These are phyloP conservation scores for Amphiura filiformis DNA, from an alignment of 35 echinoderm and acorn worm genomes.

Conservation along the genomic window DNA sequence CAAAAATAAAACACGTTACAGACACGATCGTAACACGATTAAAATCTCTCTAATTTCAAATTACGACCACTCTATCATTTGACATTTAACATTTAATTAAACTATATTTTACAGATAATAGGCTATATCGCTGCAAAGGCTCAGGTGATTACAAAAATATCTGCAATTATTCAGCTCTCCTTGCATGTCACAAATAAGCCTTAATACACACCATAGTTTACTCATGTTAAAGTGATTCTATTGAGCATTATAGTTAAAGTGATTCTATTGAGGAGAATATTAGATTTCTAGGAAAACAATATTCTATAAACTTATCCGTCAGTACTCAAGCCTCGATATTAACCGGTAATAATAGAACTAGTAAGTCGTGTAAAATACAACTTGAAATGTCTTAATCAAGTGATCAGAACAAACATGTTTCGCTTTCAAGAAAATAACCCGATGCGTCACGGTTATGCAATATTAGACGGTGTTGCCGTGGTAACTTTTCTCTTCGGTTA, in stretches of 20 bases:
- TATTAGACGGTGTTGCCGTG: too few relatives aligned
- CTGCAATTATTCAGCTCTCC: too few relatives aligned
- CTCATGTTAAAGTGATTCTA: background rate
- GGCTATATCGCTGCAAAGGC: background rate
- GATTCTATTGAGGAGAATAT: background rate
- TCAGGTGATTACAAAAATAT: background rate
- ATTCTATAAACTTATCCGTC: background rate
- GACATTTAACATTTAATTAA: background rate
- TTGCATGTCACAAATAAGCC: too few relatives aligned
- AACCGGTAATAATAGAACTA: background rate
- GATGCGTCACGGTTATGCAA: too few relatives aligned
- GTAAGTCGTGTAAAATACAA: too few relatives aligned
- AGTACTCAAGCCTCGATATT: background rate
- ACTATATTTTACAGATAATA: background rate
- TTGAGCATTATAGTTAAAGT: background rate
- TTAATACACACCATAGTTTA: too few relatives aligned
- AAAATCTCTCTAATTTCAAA: background rate
- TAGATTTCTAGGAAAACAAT: background rate
- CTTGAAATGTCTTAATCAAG: too few relatives aligned
- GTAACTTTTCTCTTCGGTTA: too few relatives aligned
- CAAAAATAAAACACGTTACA: too few relatives aligned
- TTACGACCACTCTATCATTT: background rate
- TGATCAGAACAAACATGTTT: too few relatives aligned
- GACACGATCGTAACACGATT: too few relatives aligned
- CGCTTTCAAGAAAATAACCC: too few relatives aligned